Evolutionary conservation across 2,113 vertebrate species (phyloP).

Genomic region (Chloropsis cyanopogon): DNA sequence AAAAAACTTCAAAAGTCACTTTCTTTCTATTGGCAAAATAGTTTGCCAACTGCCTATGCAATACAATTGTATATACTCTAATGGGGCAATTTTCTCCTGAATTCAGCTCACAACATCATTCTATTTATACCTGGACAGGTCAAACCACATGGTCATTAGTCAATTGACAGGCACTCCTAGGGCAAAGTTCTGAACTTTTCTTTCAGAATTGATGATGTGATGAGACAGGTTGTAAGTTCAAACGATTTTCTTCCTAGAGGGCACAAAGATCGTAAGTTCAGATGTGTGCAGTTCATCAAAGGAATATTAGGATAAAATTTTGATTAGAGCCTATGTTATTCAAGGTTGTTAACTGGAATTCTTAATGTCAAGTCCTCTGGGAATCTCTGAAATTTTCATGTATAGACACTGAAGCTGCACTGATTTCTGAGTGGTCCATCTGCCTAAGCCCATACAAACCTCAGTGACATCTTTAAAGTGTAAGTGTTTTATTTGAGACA

Average conservation of each 20-base stretch:
- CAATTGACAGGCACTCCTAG: background rate
- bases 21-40: background rate
- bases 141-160: background rate
- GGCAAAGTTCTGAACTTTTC: background rate
- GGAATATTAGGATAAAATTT: background rate
- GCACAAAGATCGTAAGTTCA: background rate
- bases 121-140: background rate
- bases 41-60: background rate
- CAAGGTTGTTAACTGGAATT: background rate
- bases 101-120: background rate
- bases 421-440: background rate
- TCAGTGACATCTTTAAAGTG: background rate
- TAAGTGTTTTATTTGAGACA: background rate
- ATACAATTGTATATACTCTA: background rate
- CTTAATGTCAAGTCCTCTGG: background rate
- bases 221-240: background rate
- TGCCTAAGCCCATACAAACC: background rate
- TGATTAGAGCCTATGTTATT: background rate
- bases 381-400: background rate
- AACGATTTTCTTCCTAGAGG: background rate
- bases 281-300: background rate
- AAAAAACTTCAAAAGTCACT: background rate
- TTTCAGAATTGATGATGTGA: background rate
- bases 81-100: background rate
- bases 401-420: background rate